Conservation (phyloP, 2,888 invertebrate species). For the Drosophila neonasuta region DNA sequence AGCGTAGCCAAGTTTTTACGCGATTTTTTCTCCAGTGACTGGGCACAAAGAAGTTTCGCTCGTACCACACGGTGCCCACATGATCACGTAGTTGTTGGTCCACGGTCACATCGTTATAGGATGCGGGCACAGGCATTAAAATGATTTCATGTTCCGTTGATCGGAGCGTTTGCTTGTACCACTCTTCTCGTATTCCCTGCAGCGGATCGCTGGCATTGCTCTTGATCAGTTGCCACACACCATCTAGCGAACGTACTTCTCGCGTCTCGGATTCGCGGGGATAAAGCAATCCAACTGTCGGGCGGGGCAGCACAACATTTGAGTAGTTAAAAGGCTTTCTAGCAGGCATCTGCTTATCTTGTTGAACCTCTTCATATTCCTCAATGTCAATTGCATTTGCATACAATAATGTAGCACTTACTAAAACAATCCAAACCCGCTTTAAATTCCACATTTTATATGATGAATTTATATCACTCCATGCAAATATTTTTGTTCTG, state of each 20-base stretch:
- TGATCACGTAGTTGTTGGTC: constrained; percentile 91
- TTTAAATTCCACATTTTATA: constrained; percentile 11
- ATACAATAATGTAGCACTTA: not conserved
- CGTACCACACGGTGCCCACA: constrained; percentile 98
- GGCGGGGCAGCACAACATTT: constrained; percentile 33
- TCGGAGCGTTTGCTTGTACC: constrained; percentile 88
- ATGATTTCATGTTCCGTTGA: constrained; percentile 86
- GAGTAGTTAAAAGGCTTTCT: constrained; percentile 29
- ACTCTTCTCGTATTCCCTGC: constrained; percentile 88
- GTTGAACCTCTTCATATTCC: not conserved
- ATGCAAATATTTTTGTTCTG: not conserved
- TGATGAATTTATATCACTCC: not conserved
- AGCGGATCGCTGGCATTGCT: constrained; percentile 87
- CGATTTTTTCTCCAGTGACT: constrained; percentile 86
- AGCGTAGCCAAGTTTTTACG: constrained; percentile 89
- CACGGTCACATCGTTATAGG: constrained; percentile 96
- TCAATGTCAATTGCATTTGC: not conserved
- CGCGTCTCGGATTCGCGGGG: constrained; percentile 90
- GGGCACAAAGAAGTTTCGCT: constrained; percentile 91
- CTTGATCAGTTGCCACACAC: constrained; percentile 95
- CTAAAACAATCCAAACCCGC: not conserved
- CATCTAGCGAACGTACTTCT: constrained; percentile 90
- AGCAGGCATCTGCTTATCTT: not conserved
- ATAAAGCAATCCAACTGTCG: constrained; percentile 79
- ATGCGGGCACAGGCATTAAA: constrained; percentile 97